Evolutionary conservation across 35 echinoderm and acorn worm genomes (phyloP).

Genomic region (Heliocidaris erythrogramma): DNA sequence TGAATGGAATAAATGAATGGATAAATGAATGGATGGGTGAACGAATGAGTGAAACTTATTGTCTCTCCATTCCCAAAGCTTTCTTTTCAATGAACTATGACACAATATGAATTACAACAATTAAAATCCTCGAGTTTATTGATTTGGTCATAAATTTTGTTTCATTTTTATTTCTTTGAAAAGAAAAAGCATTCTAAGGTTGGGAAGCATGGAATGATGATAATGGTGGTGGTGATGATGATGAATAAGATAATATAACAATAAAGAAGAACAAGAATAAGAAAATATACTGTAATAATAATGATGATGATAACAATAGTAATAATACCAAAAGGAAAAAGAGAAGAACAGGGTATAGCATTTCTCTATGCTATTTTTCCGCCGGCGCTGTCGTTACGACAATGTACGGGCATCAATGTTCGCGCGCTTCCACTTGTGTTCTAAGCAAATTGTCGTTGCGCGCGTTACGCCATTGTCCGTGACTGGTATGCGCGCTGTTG

Average conservation of each 20-base stretch:
- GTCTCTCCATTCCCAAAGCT: no score
- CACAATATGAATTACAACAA: no score
- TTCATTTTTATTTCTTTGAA: no score
- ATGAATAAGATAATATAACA: neutral
- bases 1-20: no score
- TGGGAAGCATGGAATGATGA: no score
- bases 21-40: no score
- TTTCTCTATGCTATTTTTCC: neutral
- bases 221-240: no score
- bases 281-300: neutral
- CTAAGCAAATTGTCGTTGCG: constrained; percentile 17
- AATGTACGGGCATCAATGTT: neutral
- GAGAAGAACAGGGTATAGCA: neutral
- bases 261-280: neutral
- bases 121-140: no score
- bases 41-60: no score
- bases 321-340: neutral
- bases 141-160: no score
- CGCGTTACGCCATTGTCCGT: neutral
- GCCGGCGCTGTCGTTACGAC: neutral
- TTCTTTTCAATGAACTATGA: no score
- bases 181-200: no score
- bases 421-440: neutral
- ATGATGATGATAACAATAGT: constrained; percentile 18
- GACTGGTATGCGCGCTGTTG: neutral